phyloP scores from a whole-genome alignment of 2,113 vertebrate species.

The Varanus salvator region DNA sequence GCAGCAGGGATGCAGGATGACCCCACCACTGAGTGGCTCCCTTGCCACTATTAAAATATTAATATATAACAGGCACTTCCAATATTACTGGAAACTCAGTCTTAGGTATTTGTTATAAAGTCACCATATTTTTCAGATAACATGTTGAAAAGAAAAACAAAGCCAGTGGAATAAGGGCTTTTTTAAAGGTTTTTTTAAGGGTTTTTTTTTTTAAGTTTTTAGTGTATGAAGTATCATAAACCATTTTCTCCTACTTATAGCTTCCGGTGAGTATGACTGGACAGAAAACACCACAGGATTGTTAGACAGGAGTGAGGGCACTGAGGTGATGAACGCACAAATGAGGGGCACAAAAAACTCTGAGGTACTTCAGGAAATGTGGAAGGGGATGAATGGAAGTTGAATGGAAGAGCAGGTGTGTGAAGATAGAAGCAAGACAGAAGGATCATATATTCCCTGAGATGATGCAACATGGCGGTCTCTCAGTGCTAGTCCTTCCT shows the following conservation, averaged over 20 bases:
- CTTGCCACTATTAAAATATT: too few species aligned
- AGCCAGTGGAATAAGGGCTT: too few species aligned
- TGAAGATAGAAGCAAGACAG: not conserved
- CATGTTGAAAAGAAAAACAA: not conserved
- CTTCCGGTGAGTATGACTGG: not conserved
- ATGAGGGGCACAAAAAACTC: not conserved
- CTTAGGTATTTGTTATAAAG: not conserved
- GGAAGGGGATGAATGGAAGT: not conserved
- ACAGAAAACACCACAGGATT: not conserved
- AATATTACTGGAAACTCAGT: not conserved
- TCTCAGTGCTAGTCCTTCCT: not conserved
- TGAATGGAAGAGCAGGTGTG: not conserved
- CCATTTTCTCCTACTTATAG: not conserved
- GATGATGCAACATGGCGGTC: not conserved
- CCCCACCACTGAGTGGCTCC: too few species aligned
- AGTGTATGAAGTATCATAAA: not conserved
- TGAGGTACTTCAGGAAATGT: not conserved
- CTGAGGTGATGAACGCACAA: not conserved
- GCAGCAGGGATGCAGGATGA: too few species aligned
- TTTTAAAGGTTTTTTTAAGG: not conserved
- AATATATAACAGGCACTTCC: too few species aligned
- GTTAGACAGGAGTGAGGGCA: not conserved
- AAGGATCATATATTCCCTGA: too few species aligned
- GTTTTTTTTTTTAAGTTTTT: not conserved
- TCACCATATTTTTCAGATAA: not conserved